A percentile compares a stretch with the other conserved stretches of the same genome.
phyloP scores from a whole-genome alignment of 2,888 invertebrate genomes.

The Stenurella melanura region DNA sequence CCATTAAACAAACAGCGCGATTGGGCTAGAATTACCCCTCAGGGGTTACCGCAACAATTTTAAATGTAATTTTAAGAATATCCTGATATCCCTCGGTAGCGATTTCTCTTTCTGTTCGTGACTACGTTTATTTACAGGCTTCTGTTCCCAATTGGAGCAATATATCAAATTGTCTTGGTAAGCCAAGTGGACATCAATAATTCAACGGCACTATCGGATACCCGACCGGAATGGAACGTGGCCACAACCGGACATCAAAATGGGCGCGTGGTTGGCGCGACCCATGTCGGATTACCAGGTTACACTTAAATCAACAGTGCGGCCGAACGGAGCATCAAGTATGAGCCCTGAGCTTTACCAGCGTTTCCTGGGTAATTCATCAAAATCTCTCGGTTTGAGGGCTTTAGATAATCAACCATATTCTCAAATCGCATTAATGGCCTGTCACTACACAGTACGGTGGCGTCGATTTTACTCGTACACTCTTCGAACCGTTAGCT shows the following conservation, averaged over 20 bases:
- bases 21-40: constrained; percentile 59
- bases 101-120: constrained; percentile 69
- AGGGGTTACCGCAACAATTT: constrained; percentile 62
- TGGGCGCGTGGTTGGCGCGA: constrained; percentile 59
- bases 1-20: constrained; percentile 67
- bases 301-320: constrained; percentile 58
- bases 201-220: constrained; percentile 67
- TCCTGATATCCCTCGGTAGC: constrained; percentile 66
- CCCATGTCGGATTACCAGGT: constrained; percentile 59
- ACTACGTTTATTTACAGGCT: constrained; percentile 69
- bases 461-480: constrained; percentile 44
- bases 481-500: constrained; percentile 48
- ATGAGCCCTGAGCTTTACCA: constrained; percentile 26
- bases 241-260: constrained; percentile 62
- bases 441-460: constrained; percentile 53
- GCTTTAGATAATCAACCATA: constrained; percentile 58
- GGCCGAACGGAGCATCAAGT: constrained; percentile 40
- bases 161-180: constrained; percentile 72
- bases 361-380: constrained; percentile 53
- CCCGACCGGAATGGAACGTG: constrained; percentile 61
- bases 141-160: constrained; percentile 69
- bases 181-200: constrained; percentile 71
- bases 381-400: constrained; percentile 56
- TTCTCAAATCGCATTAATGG: constrained; percentile 63
- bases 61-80: constrained; percentile 71